Conservation (phyloP, 2,113 vertebrate genomes). For the Periophthalmodon schlosseri region DNA sequence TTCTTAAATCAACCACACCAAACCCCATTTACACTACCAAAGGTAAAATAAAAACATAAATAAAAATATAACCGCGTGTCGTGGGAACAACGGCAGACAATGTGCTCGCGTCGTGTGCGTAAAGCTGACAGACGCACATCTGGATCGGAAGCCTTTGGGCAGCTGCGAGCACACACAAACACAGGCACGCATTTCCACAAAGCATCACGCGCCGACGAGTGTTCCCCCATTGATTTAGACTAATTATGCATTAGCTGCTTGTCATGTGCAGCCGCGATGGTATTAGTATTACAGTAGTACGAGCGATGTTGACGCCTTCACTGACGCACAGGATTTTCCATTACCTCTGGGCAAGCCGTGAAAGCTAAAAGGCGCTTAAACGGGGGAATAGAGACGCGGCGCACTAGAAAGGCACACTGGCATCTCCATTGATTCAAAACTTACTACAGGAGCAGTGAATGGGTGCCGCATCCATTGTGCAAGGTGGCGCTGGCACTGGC, state of each 20-base stretch:
- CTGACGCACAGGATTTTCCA: conserved; percentile 79
- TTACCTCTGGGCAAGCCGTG: conserved; percentile 59
- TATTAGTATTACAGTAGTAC: conserved; percentile 65
- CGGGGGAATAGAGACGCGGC: conserved; percentile 25
- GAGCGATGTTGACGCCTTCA: conserved; percentile 73
- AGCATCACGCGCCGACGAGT: conserved; percentile 33
- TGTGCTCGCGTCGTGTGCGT: conserved; percentile 59
- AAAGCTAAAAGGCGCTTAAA: conserved; percentile 50
- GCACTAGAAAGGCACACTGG: conserved; percentile 17
- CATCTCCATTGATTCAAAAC: conserved; percentile 44
- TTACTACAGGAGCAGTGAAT: conserved; percentile 47
- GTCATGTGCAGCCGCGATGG: conserved; percentile 32
- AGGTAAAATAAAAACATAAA: conserved; percentile 1
- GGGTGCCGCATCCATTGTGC: conserved; percentile 66
- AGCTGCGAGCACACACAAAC: conserved; percentile 50
- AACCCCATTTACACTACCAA: conserved; percentile 45
- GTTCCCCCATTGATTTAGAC: conserved; percentile 55
- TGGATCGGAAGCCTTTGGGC: conserved; percentile 78
- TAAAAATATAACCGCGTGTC: conserved; percentile 37
- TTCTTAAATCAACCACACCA: conserved; percentile 52
- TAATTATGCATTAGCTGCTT: conserved; percentile 48
- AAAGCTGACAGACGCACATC: conserved; percentile 77
- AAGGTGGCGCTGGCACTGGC: conserved; percentile 21
- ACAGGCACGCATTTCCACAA: conserved; percentile 21
- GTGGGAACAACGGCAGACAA: conserved; percentile 56